phyloP scores from a whole-genome alignment of 2,797 vertebrate species.

The Nasua narica region DNA sequence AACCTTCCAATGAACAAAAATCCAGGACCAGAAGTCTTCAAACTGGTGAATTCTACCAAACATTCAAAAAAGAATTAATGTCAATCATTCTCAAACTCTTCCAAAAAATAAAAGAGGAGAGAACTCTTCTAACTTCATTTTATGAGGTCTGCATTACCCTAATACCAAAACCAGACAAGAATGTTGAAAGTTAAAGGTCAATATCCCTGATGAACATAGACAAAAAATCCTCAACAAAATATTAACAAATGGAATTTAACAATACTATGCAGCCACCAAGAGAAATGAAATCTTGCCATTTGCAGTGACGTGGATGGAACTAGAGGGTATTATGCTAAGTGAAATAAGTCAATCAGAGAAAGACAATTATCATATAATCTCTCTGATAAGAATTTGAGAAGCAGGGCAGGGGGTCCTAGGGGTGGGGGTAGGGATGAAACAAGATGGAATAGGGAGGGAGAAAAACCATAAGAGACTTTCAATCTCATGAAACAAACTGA shows the following conservation, averaged over 20 bases:
- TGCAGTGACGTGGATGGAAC: no score
- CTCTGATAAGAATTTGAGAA: no score
- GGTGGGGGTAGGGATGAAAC: no score
- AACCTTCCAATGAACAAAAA: not conserved
- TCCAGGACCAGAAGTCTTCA: not conserved
- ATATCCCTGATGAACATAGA: not conserved
- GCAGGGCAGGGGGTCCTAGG: no score
- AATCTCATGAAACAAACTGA: no score
- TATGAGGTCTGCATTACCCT: not conserved
- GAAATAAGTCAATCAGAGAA: no score
- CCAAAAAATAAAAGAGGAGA: not conserved
- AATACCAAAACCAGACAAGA: not conserved
- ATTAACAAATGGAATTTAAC: not conserved
- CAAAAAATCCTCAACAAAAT: not conserved
- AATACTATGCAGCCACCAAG: no score
- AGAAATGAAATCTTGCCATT: not conserved
- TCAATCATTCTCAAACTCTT: not conserved
- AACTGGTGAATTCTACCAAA: not conserved
- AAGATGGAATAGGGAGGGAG: no score
- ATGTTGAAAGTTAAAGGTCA: not conserved
- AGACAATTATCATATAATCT: no score
- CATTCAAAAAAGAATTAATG: not conserved
- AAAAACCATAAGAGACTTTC: no score
- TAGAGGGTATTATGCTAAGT: no score
- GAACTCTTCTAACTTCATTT: not conserved